These are phyloP conservation scores for Phthorimaea operculella DNA, from an alignment of 1,140 invertebrate genomes.

Conservation along the genomic window DNA sequence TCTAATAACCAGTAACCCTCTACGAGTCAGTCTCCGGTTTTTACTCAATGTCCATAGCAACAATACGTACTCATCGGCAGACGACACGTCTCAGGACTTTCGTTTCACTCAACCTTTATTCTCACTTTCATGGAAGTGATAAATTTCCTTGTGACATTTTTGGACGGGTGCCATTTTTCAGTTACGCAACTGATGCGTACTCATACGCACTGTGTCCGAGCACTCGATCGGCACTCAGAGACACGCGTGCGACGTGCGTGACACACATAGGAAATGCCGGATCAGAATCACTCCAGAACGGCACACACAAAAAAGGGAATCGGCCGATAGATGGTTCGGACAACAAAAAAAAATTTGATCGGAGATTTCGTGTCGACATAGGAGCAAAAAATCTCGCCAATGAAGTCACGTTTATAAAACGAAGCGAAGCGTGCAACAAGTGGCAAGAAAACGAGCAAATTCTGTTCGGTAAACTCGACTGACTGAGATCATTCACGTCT, in stretches of 20 bases:
- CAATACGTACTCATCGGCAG: background rate
- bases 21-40: background rate
- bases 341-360: slow-evolving; percentile 46
- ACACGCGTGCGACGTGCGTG: slow-evolving; percentile 7
- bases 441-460: slow-evolving; percentile 38
- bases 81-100: slow-evolving; percentile 6
- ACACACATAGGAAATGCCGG: slow-evolving; percentile 30
- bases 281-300: slow-evolving; percentile 20
- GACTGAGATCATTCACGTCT: slow-evolving; percentile 14
- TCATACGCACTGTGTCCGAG: slow-evolving; percentile 1
- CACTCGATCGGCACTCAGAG: background rate
- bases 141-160: slow-evolving; percentile 25
- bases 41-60: background rate
- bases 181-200: slow-evolving; percentile 23
- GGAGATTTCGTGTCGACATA: slow-evolving; percentile 31
- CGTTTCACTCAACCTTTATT: slow-evolving; percentile 24
- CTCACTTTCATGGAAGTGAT: slow-evolving; percentile 31
- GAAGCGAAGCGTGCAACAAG: slow-evolving; percentile 53
- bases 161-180: slow-evolving; percentile 35
- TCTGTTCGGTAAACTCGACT: slow-evolving; percentile 21
- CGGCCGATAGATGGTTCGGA: slow-evolving; percentile 27
- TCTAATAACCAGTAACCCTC: slow-evolving; percentile 18
- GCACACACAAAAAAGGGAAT: slow-evolving; percentile 31
- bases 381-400: slow-evolving; percentile 41
- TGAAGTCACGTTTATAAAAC: slow-evolving; percentile 48